Base-by-base conservation (phyloP, 2,888 invertebrate species). In the Andrena trimmerana region DNA sequence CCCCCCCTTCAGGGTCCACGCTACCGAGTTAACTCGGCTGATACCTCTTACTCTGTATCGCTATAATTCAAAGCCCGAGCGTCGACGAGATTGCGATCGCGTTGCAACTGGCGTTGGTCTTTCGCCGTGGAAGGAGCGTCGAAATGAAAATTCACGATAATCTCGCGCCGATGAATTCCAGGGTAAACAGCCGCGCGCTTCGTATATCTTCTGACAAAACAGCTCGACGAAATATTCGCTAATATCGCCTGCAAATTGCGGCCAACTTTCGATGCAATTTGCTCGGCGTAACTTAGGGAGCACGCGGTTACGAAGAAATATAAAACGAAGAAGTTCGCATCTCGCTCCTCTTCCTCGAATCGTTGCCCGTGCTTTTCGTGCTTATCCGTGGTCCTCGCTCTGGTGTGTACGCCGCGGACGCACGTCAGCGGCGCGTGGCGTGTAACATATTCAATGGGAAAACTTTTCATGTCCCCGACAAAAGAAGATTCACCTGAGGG, bases 381-480 rank as follows among this genome's bases (percentile, higher is more conserved):
- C 42, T 10, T 42, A 62, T 20, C 54, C 68, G 24, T 13, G 16
- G 50, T 62, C 54, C 59, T 13, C 36, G 27, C n/a, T 42, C 52
- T n/a, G 10, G 13, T 42, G 8, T 10, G 33, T 24, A 4, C n/a
- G 52, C 1, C 31, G 10, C 24, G 70, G 29, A 48, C 57, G 54
- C 59, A 7, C 69, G 77, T 62, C 75, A 60, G 27, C 71, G 67
- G 13, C 78, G 79, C 59, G 67, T 66, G 80, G 70, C 76, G 54
- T 77, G 57, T 81, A 84, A 84, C 81, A 89, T 83, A 89, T 87
- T 87, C 86, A 83, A 79, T 84, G 83, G 76, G 80, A 83, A 84
- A 88, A 89, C 80, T 89, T 89, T 89, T 89, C 86, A 85, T 85
- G 83, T 80, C 57, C 73, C 33, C 69, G 83, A 89, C 89, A 86